phyloP scores from a whole-genome alignment of 2,888 invertebrate genomes.

The Acrobeloides nanus region DNA sequence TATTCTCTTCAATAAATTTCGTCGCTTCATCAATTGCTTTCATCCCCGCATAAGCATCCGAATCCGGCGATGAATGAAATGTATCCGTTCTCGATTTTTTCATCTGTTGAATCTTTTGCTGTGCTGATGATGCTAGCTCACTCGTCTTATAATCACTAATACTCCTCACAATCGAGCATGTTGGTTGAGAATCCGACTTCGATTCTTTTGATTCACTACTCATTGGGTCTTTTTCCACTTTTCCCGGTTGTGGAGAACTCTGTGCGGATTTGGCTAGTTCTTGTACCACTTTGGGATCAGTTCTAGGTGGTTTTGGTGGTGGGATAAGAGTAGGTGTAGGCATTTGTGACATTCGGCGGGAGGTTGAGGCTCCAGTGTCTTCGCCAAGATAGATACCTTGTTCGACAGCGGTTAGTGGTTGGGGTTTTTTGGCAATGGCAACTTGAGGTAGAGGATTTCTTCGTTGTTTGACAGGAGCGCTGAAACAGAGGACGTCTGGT shows the following conservation, averaged over 20 bases:
- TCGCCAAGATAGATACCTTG: constrained; percentile 46
- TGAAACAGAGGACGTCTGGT: constrained; percentile 87
- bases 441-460: constrained; percentile 41
- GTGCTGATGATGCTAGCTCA: constrained; percentile 21
- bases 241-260: background rate
- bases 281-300: constrained; percentile 36
- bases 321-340: constrained; percentile 21
- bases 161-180: constrained; percentile 50
- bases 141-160: constrained; percentile 49
- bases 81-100: constrained; percentile 38
- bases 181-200: background rate
- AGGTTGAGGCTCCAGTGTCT: constrained; percentile 10
- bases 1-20: constrained; percentile 38
- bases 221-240: constrained; percentile 25
- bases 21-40: constrained; percentile 41
- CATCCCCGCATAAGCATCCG: constrained; percentile 35
- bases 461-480: constrained; percentile 79
- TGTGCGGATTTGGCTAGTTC: constrained; percentile 13
- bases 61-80: constrained; percentile 23
- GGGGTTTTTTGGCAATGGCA: constrained; percentile 25
- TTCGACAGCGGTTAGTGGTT: constrained; percentile 20
- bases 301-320: constrained; percentile 48
- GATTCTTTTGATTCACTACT: constrained; percentile 7
- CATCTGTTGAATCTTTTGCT: constrained; percentile 27
- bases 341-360: constrained; percentile 20